Evolutionary conservation across 1,140 invertebrate species (phyloP), one percentile per base, ranked within the genome.

Genomic region (Lysiphlebus fabarum): DNA sequence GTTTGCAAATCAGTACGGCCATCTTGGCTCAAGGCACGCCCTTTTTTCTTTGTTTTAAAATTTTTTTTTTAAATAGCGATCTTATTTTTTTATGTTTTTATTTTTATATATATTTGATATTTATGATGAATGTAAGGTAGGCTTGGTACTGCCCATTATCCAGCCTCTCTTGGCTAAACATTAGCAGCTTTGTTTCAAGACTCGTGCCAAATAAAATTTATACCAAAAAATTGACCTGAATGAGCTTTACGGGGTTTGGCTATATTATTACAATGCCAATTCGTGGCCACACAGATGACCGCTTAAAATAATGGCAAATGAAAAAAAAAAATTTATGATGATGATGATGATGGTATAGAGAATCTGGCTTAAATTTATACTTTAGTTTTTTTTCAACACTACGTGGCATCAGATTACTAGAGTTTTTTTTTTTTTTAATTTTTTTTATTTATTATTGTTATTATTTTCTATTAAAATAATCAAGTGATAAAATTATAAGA

Each of bases 21-120:
- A 79, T 79, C 76, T 78, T 79, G 74, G 66, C 70, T 71, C 34
- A 56, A 67, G 75, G 65, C 73, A 77, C 76, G 76, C 77, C 76
- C 72, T 71, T 68, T 70, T 68, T 68, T 65, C 68, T 77, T 78
- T 78, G 75, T 78, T 78, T 74, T 73, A 67, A 56, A 57, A 69
- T 68, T 72, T 73, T 75, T 74, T 73, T 61, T 56, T 51, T 2
- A 17, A 17, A 17, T 17, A 17, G 17, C 17, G 3, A 40, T 40
- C 38, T 10, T 40, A 6, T 56, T 56, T 14, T 56, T 45, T 44
- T 56, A 11, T 56, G 12, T 5, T 37, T 34, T 34, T n/a, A n/a
- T n/a, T 44, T 55, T 73, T 71, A 76, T 76, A 69, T n/a, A 70
- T 66, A 68, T 70, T 57, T 56, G 17, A 65, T 65, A 45, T 53